Evolutionary conservation across 2,888 invertebrate genomes (phyloP).

Genomic region (Lasioglossum morio): DNA sequence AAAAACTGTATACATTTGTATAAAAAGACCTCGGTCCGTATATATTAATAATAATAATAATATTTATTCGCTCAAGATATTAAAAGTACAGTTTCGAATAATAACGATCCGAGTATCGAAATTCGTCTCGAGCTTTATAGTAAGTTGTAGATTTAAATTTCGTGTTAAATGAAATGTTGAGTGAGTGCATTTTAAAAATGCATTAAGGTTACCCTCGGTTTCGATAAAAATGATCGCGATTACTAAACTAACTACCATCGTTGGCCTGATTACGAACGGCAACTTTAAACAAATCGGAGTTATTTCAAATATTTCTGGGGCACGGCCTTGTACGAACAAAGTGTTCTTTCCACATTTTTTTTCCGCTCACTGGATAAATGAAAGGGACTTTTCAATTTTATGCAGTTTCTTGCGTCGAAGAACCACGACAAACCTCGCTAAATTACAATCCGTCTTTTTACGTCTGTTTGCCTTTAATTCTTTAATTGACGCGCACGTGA

Average conservation of each 20-base stretch:
- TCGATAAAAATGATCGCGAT: not conserved
- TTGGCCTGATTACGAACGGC: not conserved
- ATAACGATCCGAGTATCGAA: not conserved
- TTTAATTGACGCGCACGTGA: not conserved
- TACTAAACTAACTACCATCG: not conserved
- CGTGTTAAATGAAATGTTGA: not conserved
- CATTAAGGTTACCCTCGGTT: not conserved
- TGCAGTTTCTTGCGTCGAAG: not conserved
- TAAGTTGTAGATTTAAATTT: no score
- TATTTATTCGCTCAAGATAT: not conserved
- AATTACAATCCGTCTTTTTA: not conserved
- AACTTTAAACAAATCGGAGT: conserved; percentile 9
- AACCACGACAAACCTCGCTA: not conserved
- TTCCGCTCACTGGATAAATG: conserved; percentile 25
- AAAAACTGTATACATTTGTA: no score
- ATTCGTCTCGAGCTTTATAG: not conserved
- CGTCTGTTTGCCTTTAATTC: not conserved
- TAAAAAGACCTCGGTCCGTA: no score
- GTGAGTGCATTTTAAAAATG: not conserved
- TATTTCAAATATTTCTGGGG: conserved; percentile 42
- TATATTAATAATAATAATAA: no score
- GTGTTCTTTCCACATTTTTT: conserved; percentile 28
- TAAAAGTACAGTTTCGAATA: not conserved
- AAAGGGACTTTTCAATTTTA: conserved; percentile 37
- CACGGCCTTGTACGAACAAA: conserved; percentile 36